These are phyloP conservation scores for Danaus melanippus DNA, from an alignment of 1,140 invertebrate genomes.

Conservation along the genomic window DNA sequence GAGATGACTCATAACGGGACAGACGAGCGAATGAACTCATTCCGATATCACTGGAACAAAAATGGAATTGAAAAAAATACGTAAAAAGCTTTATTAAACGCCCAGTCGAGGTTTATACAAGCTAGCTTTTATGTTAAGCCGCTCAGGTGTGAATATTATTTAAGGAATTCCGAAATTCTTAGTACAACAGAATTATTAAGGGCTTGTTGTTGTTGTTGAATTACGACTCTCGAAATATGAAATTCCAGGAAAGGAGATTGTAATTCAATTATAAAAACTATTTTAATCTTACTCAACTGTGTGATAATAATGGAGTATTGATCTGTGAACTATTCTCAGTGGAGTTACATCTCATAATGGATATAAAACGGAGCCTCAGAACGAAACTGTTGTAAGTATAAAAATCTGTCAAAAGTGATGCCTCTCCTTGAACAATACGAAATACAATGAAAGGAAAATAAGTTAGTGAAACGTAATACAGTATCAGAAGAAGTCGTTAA, in stretches of 20 bases:
- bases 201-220: too few relatives aligned
- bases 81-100: slow-evolving; percentile 10
- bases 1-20: slow-evolving; percentile 8
- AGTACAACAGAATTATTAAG: too few relatives aligned
- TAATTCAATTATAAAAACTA: too few relatives aligned
- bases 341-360: slow-evolving; percentile 1
- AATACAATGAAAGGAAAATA: slow-evolving; percentile 9
- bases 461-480: slow-evolving; percentile 5
- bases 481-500: too few relatives aligned
- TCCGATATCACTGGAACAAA: slow-evolving; percentile 9
- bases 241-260: too few relatives aligned
- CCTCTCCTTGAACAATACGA: slow-evolving; percentile 4
- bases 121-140: too few relatives aligned
- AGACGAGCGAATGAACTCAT: slow-evolving; percentile 10
- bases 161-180: too few relatives aligned
- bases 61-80: slow-evolving; percentile 5
- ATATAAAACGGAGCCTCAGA: slow-evolving; percentile 9
- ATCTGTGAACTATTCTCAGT: background rate
- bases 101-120: background rate
- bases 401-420: slow-evolving; percentile 16
- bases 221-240: too few relatives aligned
- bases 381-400: slow-evolving; percentile 12
- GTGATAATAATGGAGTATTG: too few relatives aligned
- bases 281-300: too few relatives aligned
- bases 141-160: too few relatives aligned